Conservation (phyloP, 1,140 invertebrate species). For the Babylonia areolata region DNA sequence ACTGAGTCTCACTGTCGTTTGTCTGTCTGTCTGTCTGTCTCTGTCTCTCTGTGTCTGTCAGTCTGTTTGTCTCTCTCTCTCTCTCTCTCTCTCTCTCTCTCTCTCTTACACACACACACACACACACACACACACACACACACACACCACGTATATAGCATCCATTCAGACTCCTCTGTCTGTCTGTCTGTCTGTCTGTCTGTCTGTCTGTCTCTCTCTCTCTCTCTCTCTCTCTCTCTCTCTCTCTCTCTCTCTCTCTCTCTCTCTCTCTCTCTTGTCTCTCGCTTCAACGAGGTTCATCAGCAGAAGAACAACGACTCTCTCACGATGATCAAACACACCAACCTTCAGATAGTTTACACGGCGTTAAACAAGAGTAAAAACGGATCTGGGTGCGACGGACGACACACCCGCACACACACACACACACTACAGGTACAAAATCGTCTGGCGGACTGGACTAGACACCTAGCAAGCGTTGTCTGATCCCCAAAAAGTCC, state of each 20-base stretch:
- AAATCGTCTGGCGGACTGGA: too few relatives aligned
- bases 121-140: too few relatives aligned
- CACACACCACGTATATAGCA: too few relatives aligned
- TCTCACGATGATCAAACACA: not conserved
- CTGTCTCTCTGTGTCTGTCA: not conserved
- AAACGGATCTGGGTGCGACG: too few relatives aligned
- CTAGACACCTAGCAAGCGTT: too few relatives aligned
- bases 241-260: not conserved
- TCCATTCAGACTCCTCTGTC: too few relatives aligned
- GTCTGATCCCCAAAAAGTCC: too few relatives aligned
- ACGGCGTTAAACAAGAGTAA: not conserved
- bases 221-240: conserved; percentile 1
- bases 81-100: not conserved
- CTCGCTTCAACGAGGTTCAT: not conserved
- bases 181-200: not conserved
- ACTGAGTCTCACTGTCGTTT: not conserved
- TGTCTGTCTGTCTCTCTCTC: not conserved
- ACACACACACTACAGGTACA: too few relatives aligned
- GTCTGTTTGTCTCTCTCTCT: not conserved
- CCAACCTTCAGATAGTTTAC: not conserved
- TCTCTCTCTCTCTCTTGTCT: not conserved
- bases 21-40: not conserved
- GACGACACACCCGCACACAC: too few relatives aligned
- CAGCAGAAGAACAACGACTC: not conserved
- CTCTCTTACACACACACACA: not conserved